A percentile compares a stretch with the other conserved stretches of the same genome.
These are phyloP conservation scores for Nothoprocta perdicaria DNA, from an alignment of 2,113 vertebrate genomes.

Conservation along the genomic window DNA sequence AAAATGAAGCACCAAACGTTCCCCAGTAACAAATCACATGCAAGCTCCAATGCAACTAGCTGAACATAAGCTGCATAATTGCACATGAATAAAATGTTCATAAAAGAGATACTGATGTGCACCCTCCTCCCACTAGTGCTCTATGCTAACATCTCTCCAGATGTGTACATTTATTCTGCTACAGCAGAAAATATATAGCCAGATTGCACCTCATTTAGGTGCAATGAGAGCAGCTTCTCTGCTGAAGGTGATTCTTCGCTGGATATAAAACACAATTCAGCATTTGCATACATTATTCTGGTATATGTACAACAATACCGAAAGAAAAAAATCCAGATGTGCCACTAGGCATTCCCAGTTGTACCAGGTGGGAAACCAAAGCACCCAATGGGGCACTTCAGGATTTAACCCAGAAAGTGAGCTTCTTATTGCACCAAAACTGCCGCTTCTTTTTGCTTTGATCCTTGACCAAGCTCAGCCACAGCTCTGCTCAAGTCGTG, in stretches of 20 bases:
- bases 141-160: constrained; percentile 26
- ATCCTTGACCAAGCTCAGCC: not conserved
- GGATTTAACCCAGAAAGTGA: not conserved
- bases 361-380: not conserved
- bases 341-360: not conserved
- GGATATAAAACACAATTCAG: not conserved
- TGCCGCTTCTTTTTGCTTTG: not conserved
- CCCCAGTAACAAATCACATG: not conserved
- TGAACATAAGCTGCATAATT: constrained; percentile 20
- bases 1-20: not conserved
- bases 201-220: constrained; percentile 21
- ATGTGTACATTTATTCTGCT: constrained; percentile 14
- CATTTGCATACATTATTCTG: constrained; percentile 16
- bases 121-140: constrained; percentile 27
- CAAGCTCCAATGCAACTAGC: not conserved
- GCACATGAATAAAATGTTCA: not conserved
- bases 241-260: not conserved
- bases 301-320: not conserved
- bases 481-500: not conserved
- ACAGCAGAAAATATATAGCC: not conserved
- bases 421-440: not conserved
- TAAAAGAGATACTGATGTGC: not conserved
- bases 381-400: not conserved
- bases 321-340: constrained; percentile 34
- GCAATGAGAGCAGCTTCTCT: constrained; percentile 38